These are phyloP conservation scores for Chiroxiphia lanceolata DNA, from an alignment of 2,797 vertebrate species.

Conservation along the genomic window DNA sequence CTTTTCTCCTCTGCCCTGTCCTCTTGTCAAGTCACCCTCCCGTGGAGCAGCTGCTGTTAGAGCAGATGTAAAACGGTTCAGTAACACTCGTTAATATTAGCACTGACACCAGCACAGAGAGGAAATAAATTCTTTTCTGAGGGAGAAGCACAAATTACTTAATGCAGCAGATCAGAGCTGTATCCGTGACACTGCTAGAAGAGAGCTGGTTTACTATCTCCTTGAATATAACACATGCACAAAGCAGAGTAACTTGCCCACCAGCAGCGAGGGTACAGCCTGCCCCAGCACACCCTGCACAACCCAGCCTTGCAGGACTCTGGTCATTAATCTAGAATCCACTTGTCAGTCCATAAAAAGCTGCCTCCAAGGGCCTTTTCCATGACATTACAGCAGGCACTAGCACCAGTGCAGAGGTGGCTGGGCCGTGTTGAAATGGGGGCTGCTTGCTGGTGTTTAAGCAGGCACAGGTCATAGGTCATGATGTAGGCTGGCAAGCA, in stretches of 20 bases:
- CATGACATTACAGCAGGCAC: neutral
- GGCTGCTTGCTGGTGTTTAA: neutral
- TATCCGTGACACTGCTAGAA: neutral
- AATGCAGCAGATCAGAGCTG: slow-evolving; percentile 40
- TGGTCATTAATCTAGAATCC: neutral
- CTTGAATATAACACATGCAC: neutral
- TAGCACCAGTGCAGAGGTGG: neutral
- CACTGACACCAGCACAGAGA: slow-evolving; percentile 22
- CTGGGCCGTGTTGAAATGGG: neutral
- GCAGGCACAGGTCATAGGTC: neutral
- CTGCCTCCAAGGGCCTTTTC: neutral
- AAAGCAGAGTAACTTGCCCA: neutral
- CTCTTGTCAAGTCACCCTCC: slow-evolving; percentile 35
- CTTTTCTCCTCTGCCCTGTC: slow-evolving; percentile 42
- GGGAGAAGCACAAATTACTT: slow-evolving; percentile 45
- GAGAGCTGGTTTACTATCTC: neutral
- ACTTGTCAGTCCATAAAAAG: neutral
- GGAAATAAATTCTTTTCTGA: slow-evolving; percentile 54
- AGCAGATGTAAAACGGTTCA: slow-evolving; percentile 54
- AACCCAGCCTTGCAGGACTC: neutral
- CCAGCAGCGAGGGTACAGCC: neutral
- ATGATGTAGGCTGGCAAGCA: neutral
- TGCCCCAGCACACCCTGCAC: neutral
- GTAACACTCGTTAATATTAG: slow-evolving; percentile 6
- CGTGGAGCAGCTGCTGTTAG: slow-evolving; percentile 12